These are phyloP conservation scores for Nomada goodeniana DNA, from an alignment of 2,888 invertebrate species.

Conservation along the genomic window DNA sequence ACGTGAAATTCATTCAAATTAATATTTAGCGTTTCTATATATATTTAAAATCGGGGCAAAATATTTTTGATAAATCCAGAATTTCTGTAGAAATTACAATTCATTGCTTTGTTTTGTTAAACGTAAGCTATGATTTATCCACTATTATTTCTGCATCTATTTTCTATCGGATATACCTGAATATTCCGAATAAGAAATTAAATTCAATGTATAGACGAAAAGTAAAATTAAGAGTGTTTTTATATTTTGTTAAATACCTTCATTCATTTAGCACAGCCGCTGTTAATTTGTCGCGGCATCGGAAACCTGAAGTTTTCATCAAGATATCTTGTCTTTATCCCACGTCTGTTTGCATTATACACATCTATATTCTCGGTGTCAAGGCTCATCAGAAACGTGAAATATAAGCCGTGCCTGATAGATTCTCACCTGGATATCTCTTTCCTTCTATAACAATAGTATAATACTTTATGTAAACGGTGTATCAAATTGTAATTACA, in stretches of 20 bases:
- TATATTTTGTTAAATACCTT: background rate
- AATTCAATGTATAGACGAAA: too few species aligned
- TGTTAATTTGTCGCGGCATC: slow-evolving; percentile 13
- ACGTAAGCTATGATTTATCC: too few species aligned
- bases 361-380: background rate
- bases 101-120: too few species aligned
- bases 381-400: background rate
- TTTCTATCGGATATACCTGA: too few species aligned
- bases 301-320: background rate
- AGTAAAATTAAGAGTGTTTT: background rate
- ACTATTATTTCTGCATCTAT: too few species aligned
- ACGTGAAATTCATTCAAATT: background rate
- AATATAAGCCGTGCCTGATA: background rate
- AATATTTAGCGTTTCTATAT: too few species aligned
- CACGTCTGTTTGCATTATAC: background rate
- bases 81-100: too few species aligned
- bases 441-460: background rate
- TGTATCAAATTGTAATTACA: too few species aligned
- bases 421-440: background rate
- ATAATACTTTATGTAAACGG: background rate
- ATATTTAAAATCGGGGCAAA: too few species aligned
- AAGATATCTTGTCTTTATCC: background rate
- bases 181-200: too few species aligned
- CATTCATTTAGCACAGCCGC: background rate
- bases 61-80: too few species aligned